Conservation (phyloP, 2,888 invertebrate genomes). For the Argyresthia albistria region DNA sequence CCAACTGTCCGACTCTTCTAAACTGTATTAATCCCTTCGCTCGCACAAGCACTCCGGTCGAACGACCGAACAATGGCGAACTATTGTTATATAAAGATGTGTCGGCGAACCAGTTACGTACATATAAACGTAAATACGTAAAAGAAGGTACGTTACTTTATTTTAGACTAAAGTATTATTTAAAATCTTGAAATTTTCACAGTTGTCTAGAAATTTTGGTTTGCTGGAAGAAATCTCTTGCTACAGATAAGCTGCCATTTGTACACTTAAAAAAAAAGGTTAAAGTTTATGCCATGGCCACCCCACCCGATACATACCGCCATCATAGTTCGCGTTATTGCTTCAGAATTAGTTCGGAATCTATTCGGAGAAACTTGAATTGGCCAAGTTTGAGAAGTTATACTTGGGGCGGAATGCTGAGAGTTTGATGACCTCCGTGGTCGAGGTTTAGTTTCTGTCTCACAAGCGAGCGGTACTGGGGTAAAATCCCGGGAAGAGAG, state of each 20-base stretch:
- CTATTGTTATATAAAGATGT: too few species aligned
- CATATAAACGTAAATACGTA: too few species aligned
- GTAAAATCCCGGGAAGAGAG: background rate
- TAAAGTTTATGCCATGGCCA: background rate
- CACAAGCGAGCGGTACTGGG: background rate
- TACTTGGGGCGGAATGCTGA: background rate
- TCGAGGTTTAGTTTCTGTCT: background rate
- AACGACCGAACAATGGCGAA: too few species aligned
- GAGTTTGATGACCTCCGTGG: background rate
- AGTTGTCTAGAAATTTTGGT: too few species aligned
- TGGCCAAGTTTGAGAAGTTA: background rate
- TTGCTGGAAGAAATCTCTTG: background rate
- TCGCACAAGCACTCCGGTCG: too few species aligned
- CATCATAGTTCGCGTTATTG: constrained; percentile 1
- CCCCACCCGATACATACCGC: background rate
- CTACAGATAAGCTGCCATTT: background rate
- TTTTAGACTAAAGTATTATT: too few species aligned
- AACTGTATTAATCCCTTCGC: too few species aligned
- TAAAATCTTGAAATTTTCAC: too few species aligned
- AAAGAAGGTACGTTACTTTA: too few species aligned
- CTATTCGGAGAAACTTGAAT: background rate
- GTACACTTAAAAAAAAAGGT: background rate
- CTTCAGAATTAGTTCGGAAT: background rate
- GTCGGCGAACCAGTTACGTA: too few species aligned
- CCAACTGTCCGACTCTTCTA: too few species aligned